Conservation (phyloP, 2,888 invertebrate species). For the Anoncus sp. region DNA sequence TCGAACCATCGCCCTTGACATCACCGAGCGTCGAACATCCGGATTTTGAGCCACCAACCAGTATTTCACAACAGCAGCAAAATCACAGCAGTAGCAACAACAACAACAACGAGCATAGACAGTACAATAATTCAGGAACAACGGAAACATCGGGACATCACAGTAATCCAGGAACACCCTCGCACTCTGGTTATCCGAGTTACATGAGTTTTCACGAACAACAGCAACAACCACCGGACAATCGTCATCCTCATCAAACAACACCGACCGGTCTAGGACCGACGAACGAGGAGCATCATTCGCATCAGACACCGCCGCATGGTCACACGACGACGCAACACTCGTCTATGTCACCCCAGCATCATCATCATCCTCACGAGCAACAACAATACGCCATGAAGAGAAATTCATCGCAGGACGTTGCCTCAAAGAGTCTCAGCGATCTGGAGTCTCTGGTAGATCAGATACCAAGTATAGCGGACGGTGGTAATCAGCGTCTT, state of each 20-base stretch:
- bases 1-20: conserved; percentile 87
- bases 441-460: conserved; percentile 95
- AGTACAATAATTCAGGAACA: conserved; percentile 83
- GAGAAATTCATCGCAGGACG: conserved; percentile 86
- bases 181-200: conserved; percentile 77
- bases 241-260: conserved; percentile 78
- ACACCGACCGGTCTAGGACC: conserved; percentile 78
- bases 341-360: conserved; percentile 81
- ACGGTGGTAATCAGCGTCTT: conserved; percentile 84
- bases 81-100: conserved; percentile 76
- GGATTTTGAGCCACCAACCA: conserved; percentile 90
- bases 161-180: conserved; percentile 77
- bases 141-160: conserved; percentile 74
- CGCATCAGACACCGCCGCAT: conserved; percentile 81
- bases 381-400: conserved; percentile 81
- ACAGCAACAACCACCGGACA: conserved; percentile 63
- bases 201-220: conserved; percentile 80
- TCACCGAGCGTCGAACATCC: conserved; percentile 89
- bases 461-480: conserved; percentile 95
- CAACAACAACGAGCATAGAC: conserved; percentile 83
- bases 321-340: conserved; percentile 79
- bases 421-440: conserved; percentile 93
- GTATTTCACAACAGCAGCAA: conserved; percentile 82
- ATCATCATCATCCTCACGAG: conserved; percentile 79
- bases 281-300: conserved; percentile 78